A percentile compares a stretch with the other conserved stretches of the same genome.
phyloP scores from a whole-genome alignment of 1,140 invertebrate genomes.

The Trissolcus basalis region DNA sequence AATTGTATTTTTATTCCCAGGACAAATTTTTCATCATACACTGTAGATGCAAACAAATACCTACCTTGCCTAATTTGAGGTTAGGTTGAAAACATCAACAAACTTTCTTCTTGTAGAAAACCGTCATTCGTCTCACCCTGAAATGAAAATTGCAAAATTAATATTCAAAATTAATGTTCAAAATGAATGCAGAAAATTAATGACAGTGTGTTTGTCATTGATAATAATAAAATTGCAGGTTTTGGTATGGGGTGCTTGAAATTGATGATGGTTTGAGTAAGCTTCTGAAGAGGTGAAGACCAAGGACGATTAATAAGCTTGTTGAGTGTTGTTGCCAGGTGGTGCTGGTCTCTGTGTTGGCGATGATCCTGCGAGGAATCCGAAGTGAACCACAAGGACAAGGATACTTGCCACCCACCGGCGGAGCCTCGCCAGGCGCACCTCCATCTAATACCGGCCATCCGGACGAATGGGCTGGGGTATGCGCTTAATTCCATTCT shows the following conservation, averaged over 20 bases:
- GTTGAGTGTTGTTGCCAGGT: conserved; percentile 60
- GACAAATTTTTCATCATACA: no score
- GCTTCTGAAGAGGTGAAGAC: background rate
- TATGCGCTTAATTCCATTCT: conserved; percentile 60
- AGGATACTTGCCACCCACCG: conserved; percentile 77
- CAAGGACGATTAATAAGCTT: conserved; percentile 51
- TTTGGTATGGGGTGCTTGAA: background rate
- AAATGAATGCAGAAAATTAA: no score
- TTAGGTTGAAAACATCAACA: no score
- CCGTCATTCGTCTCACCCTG: no score
- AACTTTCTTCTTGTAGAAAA: no score
- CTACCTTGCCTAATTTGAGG: no score
- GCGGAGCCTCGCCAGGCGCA: conserved; percentile 64
- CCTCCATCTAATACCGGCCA: conserved; percentile 64
- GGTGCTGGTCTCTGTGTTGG: conserved; percentile 63
- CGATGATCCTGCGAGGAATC: conserved; percentile 68
- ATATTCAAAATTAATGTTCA: no score
- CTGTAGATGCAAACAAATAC: no score
- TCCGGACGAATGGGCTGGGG: conserved; percentile 74
- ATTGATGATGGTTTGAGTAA: background rate
- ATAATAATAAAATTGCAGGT: no score
- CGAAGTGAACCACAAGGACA: conserved; percentile 73
- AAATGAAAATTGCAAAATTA: no score
- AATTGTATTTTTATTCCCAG: no score
- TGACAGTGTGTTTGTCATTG: no score